Base-by-base conservation (phyloP, 2,888 invertebrate species). In the Tenthredo distinguenda region DNA sequence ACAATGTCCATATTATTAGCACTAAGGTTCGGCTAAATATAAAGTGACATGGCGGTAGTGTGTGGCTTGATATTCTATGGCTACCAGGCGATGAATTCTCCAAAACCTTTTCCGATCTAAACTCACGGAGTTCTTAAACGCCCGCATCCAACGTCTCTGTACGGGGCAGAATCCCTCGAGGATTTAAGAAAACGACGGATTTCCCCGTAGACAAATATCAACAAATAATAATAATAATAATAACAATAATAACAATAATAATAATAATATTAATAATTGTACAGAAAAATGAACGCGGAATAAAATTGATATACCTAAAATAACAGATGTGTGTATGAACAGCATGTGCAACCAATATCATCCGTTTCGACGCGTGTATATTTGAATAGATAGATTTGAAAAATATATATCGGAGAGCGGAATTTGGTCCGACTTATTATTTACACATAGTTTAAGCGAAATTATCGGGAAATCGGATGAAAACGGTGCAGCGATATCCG, bases 1-100 rank as follows among this genome's bases (percentile, higher is more conserved):
- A 83, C 83, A 83, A 83, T 83, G 83, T 83, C 71, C 83, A 68
- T 83, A 83, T 83, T 83, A 83, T 83, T 83, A 71, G 83, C 83
- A 71, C 83, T 21, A 68, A 68, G 83, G 58, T 83, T 68, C 68
- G 68, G 65, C 83, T 83, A 83, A 83, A 68, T 83, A 83, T 83
- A 83, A 83, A 83, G 68, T 71, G 83, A 83, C 68, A 68, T 68
- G 68, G 31, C 47, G 26, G 68, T 83, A n/a, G 58, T n/a, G 43
- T 26, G 43, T 26, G 62, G 79, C 79, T 81, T 81, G 68, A 83
- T 83, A 83, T 83, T 83, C 83, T 47, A 40, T 62, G 79, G 79
- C 62, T 62, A 62, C 50, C 18, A 26, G 50, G 9, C 79, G 79
- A 81, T 81, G 79, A 81, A 81, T 81, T 81, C 79, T 81, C 37